Evolutionary conservation across 2,797 vertebrate species (phyloP).

Genomic region (Pampus argenteus): DNA sequence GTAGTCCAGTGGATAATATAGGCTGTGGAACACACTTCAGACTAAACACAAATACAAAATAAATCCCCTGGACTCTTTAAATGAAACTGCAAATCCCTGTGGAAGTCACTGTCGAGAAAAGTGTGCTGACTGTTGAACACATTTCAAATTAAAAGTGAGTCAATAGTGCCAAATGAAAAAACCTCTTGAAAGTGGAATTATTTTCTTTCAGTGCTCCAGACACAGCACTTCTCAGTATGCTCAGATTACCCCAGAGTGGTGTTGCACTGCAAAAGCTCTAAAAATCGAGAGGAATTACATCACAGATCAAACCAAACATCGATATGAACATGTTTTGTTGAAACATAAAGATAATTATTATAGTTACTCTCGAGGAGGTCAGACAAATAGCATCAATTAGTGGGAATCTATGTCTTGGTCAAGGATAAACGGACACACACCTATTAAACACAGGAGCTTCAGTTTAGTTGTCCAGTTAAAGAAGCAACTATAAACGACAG

Average conservation of each 20-base stretch:
- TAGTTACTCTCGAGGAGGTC: background rate
- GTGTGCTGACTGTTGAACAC: slow-evolving; percentile 17
- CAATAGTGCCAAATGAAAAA: slow-evolving; percentile 39
- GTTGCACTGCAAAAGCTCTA: slow-evolving; percentile 12
- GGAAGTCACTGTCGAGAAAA: slow-evolving; percentile 26
- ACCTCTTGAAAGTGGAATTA: slow-evolving; percentile 28
- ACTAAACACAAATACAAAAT: slow-evolving; percentile 43
- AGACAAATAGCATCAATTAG: background rate
- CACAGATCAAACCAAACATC: slow-evolving; percentile 16
- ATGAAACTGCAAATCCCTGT: slow-evolving; percentile 40
- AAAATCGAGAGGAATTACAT: slow-evolving; percentile 12
- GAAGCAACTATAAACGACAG: background rate
- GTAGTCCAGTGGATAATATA: slow-evolving; percentile 37
- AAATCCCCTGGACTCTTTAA: slow-evolving; percentile 39
- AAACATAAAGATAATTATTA: background rate
- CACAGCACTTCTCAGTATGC: slow-evolving; percentile 5
- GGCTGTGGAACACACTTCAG: slow-evolving; percentile 24
- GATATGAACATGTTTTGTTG: slow-evolving; percentile 7
- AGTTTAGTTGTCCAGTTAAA: background rate
- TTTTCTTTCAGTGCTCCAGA: background rate
- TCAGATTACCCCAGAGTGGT: background rate
- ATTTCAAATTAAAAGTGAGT: slow-evolving; percentile 54
- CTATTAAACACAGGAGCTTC: background rate
- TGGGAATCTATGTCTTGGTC: background rate
- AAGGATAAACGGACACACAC: background rate